Base-by-base conservation (phyloP, 2,888 invertebrate species). In the Andrena dorsata region DNA sequence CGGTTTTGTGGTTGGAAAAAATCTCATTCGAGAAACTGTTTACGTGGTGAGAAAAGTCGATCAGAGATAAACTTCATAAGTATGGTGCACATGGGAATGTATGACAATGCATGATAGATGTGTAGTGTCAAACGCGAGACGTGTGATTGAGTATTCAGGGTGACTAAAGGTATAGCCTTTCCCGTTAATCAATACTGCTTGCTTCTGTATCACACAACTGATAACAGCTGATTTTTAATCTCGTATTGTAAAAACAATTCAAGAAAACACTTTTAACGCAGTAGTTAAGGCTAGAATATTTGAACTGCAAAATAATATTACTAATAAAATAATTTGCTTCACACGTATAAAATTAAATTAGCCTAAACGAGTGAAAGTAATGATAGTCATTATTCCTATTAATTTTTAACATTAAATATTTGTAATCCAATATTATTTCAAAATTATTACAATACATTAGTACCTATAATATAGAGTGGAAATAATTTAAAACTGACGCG, bases 91-190 rank as follows among this genome's bases (percentile, higher is more conserved):
- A 10, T 13, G 56, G 23, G 23, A 56, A 56, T 56, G 56, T 26
- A 0, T 56, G 56, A 56, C 56, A 56, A 56, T 56, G 56, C 56
- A 26, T 56, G 56, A 56, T 56, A 26, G 56, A 56, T 56, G 56
- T 56, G 56, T 56, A 10, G 56, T 23, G 23, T 56, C 56, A 56
- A 56, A 20, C 56, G 56, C 56, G 20, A 56, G 56, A 56, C 56
- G 56, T 23, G 56, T 56, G 56, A 56, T 56, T 3, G 23, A 56
- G 56, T 26, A 23, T 56, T 56, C 56, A 13, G 23, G 2, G 10
- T 23, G 56, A 56, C 56, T 8, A 56, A 56, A 56, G 56, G 23
- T 26, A 56, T 56, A 26, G 56, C 56, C 56, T 56, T 56, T 56
- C 23, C 26, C 56, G 56, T 56, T 56, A 56, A 56, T 56, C 56